Evolutionary conservation across 2,888 invertebrate genomes (phyloP), one percentile per base, ranked within the genome.

Genomic region (Coleophora flavipennella): DNA sequence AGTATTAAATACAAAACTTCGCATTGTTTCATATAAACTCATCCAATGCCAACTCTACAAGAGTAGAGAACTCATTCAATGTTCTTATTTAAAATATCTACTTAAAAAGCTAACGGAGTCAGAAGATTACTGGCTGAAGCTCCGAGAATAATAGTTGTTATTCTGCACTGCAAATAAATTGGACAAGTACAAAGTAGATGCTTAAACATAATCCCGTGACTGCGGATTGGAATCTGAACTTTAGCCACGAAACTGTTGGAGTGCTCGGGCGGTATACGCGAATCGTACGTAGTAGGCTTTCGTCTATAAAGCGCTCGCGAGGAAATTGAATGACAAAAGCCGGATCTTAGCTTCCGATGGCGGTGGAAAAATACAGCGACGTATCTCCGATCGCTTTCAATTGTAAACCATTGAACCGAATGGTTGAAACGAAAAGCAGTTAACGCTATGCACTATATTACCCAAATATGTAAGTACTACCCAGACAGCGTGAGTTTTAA

Each of bases 301-400:
- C 35, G 39, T 41, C 39, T 27, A 14, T 3, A 20, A 4, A 12
- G 13, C 50, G 53, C 50, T 50, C 49, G 49, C 48, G 55, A 48
- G 50, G 46, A 59, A 59, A 57, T 60, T 62, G 55, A 57, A 61
- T 49, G 55, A 53, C 54, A 59, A 54, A 53, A 55, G 49, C 55
- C 51, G 46, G 50, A 47, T 51, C 42, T 20, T 6, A 20, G 20
- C 20, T 20, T 20, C 6, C 20, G 20, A 20, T 20, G 6, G 6
- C 20, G 20, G 20, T 20, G 20, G 20, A 27, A 32, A 31, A 20
- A 34, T 35, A 13, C 28, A 37, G 13, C 20, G 13, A 13, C 20
- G 14, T 8, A 14, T n/a, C n/a, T n/a, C 11, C 13, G 13, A 31
- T 31, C 39, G 38, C 39, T 50, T 45, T 46, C n/a, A n/a, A n/a